Conservation (phyloP, 2,888 invertebrate genomes). For the Pachydiplax longipennis region DNA sequence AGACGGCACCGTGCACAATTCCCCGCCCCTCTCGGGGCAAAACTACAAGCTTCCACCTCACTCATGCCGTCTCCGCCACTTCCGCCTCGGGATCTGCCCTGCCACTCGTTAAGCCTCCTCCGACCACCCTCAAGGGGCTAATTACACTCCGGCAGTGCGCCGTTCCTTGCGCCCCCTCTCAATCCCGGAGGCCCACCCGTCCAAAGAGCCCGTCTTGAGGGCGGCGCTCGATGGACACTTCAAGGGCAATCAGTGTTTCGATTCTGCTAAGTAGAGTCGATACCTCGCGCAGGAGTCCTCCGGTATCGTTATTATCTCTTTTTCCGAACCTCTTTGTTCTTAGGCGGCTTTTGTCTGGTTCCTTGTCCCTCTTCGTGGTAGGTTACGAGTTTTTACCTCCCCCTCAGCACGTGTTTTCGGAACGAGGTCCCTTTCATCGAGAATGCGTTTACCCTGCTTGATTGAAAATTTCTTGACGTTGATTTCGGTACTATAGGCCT, state of each 20-base stretch:
- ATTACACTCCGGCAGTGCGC: background rate
- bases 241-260: slow-evolving; percentile 1
- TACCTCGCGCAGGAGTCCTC: background rate
- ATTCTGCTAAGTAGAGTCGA: background rate
- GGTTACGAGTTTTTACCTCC: background rate
- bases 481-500: no score
- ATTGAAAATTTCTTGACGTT: no score
- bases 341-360: background rate
- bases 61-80: background rate
- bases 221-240: background rate
- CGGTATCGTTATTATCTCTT: background rate
- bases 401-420: background rate
- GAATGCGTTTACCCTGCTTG: no score
- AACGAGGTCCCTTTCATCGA: no score
- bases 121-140: slow-evolving; percentile 29
- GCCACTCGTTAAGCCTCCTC: background rate
- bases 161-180: background rate
- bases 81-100: background rate
- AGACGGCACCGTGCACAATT: background rate
- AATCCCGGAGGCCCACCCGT: background rate
- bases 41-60: background rate
- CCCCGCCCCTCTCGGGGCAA: background rate
- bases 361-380: background rate
- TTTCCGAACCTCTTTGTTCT: background rate
- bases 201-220: background rate